These are phyloP conservation scores for Notodonta ziczac DNA, from an alignment of 2,888 invertebrate genomes.

Conservation along the genomic window DNA sequence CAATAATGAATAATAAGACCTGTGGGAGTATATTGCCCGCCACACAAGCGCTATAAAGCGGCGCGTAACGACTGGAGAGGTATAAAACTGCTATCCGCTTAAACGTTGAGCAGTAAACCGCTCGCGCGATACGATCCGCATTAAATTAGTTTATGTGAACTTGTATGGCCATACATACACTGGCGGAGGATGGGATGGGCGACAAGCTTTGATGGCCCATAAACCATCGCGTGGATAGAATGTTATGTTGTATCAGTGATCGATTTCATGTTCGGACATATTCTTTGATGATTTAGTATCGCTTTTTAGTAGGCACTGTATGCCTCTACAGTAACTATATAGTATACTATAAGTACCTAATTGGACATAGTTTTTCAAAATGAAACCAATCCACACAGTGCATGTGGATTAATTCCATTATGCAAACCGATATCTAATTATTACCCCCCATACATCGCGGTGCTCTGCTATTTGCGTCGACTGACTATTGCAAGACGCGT, in stretches of 20 bases:
- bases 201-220: constrained; percentile 28
- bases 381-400: no score
- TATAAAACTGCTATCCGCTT: constrained; percentile 59
- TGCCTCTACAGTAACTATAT: no score
- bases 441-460: neutral
- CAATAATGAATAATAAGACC: constrained; percentile 26
- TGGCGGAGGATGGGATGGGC: constrained; percentile 29
- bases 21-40: constrained; percentile 33
- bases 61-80: constrained; percentile 34
- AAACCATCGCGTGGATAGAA: constrained; percentile 8
- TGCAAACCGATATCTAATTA: no score
- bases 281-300: neutral
- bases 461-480: no score
- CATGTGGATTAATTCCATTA: no score
- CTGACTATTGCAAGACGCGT: no score
- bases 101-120: constrained; percentile 53
- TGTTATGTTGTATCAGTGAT: constrained; percentile 10
- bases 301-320: no score
- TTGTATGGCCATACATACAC: constrained; percentile 33
- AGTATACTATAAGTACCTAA: no score
- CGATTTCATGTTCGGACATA: neutral
- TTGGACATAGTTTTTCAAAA: no score
- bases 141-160: constrained; percentile 53
- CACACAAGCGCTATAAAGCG: constrained; percentile 41
- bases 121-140: constrained; percentile 40